A percentile compares a stretch with the other conserved stretches of the same genome.
Evolutionary conservation across 2,797 vertebrate species (phyloP).

Genomic region (Hippopotamyrus pictus): DNA sequence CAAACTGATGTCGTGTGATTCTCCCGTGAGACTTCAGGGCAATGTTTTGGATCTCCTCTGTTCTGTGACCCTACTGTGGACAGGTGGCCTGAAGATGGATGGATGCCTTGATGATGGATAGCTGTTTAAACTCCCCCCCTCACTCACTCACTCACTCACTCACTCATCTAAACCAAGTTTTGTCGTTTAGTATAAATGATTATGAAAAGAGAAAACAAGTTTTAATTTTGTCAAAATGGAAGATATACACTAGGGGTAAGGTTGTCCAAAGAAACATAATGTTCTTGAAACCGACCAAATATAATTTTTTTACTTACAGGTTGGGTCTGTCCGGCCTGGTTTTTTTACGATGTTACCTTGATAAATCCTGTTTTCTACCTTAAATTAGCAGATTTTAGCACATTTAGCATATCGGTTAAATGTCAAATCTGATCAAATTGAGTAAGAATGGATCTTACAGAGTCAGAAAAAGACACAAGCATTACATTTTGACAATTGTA

Average conservation of each 20-base stretch:
- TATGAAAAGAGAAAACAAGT: background rate
- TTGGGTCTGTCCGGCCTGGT: too few relatives aligned
- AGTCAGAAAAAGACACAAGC: background rate
- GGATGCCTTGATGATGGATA: background rate
- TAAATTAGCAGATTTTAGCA: background rate
- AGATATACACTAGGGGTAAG: background rate
- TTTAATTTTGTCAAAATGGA: background rate
- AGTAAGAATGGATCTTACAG: background rate
- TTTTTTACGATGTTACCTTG: too few relatives aligned
- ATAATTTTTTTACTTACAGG: background rate
- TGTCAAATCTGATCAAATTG: background rate
- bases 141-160: background rate
- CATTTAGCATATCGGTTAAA: background rate
- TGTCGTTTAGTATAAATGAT: background rate
- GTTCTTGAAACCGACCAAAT: too few relatives aligned
- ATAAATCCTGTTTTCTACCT: constrained; percentile 9
- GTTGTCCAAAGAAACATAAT: too few relatives aligned
- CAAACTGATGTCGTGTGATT: background rate
- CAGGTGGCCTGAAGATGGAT: background rate
- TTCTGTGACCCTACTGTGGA: background rate
- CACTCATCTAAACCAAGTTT: background rate
- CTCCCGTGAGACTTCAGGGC: background rate
- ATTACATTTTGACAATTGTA: background rate
- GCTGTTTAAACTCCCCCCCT: background rate
- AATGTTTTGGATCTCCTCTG: background rate